Evolutionary conservation across 2,797 vertebrate genomes (phyloP).

Genomic region (Gymnothorax reevesii): DNA sequence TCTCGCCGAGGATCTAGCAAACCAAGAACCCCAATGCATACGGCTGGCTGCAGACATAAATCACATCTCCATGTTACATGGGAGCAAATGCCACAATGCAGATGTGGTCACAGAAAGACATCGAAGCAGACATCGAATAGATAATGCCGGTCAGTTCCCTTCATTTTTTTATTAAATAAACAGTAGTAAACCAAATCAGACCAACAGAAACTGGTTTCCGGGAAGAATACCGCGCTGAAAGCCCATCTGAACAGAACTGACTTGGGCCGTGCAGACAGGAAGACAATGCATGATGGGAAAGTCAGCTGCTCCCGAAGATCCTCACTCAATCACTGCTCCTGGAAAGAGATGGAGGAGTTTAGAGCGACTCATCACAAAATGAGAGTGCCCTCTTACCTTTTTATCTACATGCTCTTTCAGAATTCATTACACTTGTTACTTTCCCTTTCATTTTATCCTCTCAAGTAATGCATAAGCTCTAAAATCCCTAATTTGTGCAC

Average conservation of each 20-base stretch:
- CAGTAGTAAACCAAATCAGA: background rate
- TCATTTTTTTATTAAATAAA: background rate
- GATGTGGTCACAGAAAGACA: background rate
- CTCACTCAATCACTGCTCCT: slow-evolving; percentile 18
- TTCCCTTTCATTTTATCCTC: background rate
- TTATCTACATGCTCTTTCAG: background rate
- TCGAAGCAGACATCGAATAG: background rate
- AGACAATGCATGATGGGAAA: background rate
- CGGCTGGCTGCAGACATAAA: background rate
- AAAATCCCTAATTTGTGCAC: background rate
- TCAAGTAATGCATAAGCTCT: background rate
- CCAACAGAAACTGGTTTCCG: background rate
- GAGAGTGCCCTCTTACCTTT: background rate
- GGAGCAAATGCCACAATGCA: background rate
- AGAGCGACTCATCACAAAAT: background rate
- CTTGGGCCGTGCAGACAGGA: background rate
- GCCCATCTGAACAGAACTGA: background rate
- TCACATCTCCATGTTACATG: background rate
- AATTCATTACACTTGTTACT: background rate
- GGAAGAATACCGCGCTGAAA: background rate
- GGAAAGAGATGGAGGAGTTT: background rate
- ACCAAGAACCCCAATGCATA: background rate
- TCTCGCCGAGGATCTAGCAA: background rate
- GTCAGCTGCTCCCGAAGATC: background rate
- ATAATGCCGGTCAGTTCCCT: background rate